Evolutionary conservation across 1,140 invertebrate species (phyloP).

Genomic region (Phocides pigmalion): DNA sequence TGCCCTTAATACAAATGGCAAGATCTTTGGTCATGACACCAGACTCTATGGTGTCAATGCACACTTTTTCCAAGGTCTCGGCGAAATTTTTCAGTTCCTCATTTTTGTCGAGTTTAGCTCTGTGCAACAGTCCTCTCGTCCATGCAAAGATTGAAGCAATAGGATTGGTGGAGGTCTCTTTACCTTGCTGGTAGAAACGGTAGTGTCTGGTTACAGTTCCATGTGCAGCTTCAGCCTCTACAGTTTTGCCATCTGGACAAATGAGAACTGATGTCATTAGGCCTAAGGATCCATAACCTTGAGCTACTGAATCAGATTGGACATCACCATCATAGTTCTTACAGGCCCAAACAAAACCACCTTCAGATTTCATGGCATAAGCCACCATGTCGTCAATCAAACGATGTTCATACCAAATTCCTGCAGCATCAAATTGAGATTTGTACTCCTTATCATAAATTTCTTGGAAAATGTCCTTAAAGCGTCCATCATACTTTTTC

Average conservation of each 20-base stretch:
- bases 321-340: conserved; percentile 99
- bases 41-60: conserved; percentile 96
- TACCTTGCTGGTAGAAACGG: conserved; percentile 96
- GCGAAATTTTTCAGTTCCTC: conserved; percentile 90
- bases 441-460: conserved; percentile 98
- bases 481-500: conserved; percentile 98
- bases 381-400: conserved; percentile 99
- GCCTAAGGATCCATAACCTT: conserved; percentile 96
- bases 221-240: conserved; percentile 98
- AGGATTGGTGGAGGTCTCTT: conserved; percentile 98
- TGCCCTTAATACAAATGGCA: conserved; percentile 98
- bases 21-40: conserved; percentile 99
- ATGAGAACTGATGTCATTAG: conserved; percentile 98
- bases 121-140: conserved; percentile 95
- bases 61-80: conserved; percentile 93
- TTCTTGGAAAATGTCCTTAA: conserved; percentile 99
- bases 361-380: conserved; percentile 98
- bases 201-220: conserved; percentile 98
- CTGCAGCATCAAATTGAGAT: conserved; percentile 91
- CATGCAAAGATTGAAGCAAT: conserved; percentile 99
- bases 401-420: conserved; percentile 98
- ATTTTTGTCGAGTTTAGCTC: conserved; percentile 97
- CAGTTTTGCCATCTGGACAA: conserved; percentile 98
- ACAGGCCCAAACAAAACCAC: conserved; percentile 99
- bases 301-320: conserved; percentile 98